Evolutionary conservation across 2,113 vertebrate genomes (phyloP), one percentile per base, ranked within the genome.

Genomic region (Corydoras maculifer): DNA sequence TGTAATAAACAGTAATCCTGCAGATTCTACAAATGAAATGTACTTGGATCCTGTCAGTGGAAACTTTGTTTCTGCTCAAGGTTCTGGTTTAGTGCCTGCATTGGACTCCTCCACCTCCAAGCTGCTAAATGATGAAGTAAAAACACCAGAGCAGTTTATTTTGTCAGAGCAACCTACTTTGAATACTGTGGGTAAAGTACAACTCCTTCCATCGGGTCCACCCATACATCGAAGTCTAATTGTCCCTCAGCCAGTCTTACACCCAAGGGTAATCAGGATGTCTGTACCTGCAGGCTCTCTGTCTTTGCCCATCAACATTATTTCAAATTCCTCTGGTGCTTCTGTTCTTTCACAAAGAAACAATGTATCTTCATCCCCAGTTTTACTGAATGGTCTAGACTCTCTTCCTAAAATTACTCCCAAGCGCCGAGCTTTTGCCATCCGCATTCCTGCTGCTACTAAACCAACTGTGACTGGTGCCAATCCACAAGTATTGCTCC

Each of bases 401-500:
- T 12, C 82, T 49, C 35, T 80, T 12, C 78, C 77, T 29, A 70
- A 83, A 0, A 77, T 73, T 2, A 30, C 18, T 25, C 18, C 73
- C 12, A 80, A 62, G 10, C 64, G 78, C 30, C 68, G 74, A 75
- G 59, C 82, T 14, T 72, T 90, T 0, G 81, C 86, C 35, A 84
- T 90, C 29, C 84, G 86, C 63, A 58, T 90, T 61, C 74, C 82
- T 63, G 77, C 9, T 69, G 55, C 81, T 1, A 82, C 70, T 55
- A 70, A 76, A 0, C 78, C 25, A 15, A 32, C 29, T 49, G 68
- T 73, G 61, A 61, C 77, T 0, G 78, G 70, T 4, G 31, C 48
- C 0, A 11, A 70, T 9, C 91, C 87, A 25, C 91, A 93, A 65
- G 88, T 95, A 64, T 85, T 94, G 12, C 86, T 94, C 2, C 87